Percentiles rank a stretch among this genome's conserved stretches.
Evolutionary conservation across 2,888 invertebrate genomes (phyloP).

Genomic region (Brenthis ino): DNA sequence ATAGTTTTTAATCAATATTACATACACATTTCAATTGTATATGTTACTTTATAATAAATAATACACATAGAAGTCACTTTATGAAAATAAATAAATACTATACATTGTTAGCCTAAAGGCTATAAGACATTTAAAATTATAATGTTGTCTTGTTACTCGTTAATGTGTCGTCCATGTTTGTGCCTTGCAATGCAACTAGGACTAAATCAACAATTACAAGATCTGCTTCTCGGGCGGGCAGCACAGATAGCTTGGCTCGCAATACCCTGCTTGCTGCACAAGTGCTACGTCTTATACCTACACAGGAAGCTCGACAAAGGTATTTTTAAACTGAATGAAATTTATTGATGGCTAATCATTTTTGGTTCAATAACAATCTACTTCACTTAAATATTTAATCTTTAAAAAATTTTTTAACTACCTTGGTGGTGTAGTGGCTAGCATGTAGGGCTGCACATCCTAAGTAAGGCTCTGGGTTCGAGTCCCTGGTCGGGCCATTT

Average conservation of each 20-base stretch:
- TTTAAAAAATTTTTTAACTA: no score
- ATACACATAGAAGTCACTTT: no score
- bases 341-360: neutral
- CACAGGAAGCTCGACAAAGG: slow-evolving; percentile 91
- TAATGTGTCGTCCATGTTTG: slow-evolving; percentile 33
- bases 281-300: slow-evolving; percentile 90
- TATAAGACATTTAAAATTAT: slow-evolving; percentile 1
- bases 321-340: slow-evolving; percentile 45
- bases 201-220: slow-evolving; percentile 70
- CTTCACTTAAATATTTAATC: no score
- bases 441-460: no score
- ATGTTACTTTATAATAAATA: no score
- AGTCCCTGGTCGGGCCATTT: no score
- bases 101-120: neutral
- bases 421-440: no score
- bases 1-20: no score
- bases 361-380: no score
- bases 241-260: slow-evolving; percentile 87
- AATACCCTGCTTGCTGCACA: slow-evolving; percentile 90
- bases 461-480: no score
- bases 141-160: slow-evolving; percentile 14
- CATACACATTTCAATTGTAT: no score
- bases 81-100: no score
- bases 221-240: slow-evolving; percentile 72
- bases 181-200: slow-evolving; percentile 50